Evolutionary conservation across 2,888 invertebrate species (phyloP).

Genomic region (Abrostola tripartita): DNA sequence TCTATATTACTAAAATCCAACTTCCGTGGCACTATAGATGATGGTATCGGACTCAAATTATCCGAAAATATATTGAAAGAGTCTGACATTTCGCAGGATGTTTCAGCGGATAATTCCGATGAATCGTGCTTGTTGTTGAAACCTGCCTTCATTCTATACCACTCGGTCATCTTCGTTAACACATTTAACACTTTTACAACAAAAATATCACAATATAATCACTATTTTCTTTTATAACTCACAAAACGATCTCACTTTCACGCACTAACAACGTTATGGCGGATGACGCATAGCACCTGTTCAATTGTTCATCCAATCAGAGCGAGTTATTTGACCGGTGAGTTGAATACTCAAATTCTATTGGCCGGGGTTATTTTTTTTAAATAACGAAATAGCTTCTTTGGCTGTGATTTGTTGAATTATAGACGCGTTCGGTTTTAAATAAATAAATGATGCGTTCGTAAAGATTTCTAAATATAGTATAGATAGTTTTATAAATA

Average conservation of each 20-base stretch:
- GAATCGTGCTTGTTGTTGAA: constrained; percentile 79
- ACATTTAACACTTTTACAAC: constrained; percentile 73
- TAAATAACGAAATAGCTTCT: constrained; percentile 62
- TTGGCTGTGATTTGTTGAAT: constrained; percentile 51
- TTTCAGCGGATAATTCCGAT: constrained; percentile 88
- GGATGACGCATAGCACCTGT: constrained; percentile 88
- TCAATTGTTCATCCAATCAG: constrained; percentile 74
- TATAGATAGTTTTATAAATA: too few species aligned
- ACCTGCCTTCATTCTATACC: constrained; percentile 82
- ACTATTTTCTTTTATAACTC: constrained; percentile 64
- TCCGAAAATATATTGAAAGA: constrained; percentile 89
- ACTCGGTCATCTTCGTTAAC: constrained; percentile 80
- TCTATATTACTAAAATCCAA: constrained; percentile 86
- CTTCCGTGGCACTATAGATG: constrained; percentile 88
- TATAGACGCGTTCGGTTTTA: constrained; percentile 61
- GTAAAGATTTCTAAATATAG: neutral
- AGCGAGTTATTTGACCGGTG: constrained; percentile 77
- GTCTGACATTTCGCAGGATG: constrained; percentile 90
- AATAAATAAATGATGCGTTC: constrained; percentile 22
- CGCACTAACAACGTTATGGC: constrained; percentile 82
- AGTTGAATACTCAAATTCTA: constrained; percentile 71
- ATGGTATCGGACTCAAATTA: constrained; percentile 88
- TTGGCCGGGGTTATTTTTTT: constrained; percentile 74
- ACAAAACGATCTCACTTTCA: constrained; percentile 81
- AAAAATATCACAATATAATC: constrained; percentile 69